Conservation (phyloP, 2,113 vertebrate genomes). For the Symphodus melops region DNA sequence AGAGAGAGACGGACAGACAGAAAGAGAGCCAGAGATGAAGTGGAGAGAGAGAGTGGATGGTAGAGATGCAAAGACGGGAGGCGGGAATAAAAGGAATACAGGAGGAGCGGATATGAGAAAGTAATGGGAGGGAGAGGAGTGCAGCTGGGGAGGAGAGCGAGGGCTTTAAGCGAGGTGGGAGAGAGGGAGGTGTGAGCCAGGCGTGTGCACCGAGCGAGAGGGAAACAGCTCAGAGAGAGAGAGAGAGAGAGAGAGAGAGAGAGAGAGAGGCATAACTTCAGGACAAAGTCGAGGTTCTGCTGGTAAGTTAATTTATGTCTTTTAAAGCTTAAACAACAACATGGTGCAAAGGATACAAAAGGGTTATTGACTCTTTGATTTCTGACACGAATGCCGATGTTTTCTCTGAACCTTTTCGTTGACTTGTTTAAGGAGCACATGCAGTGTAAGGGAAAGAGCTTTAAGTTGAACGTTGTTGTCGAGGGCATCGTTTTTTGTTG, state of each 20-base stretch:
- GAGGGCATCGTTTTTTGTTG: constrained; percentile 6
- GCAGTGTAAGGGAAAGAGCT: not conserved
- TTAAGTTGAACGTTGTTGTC: not conserved
- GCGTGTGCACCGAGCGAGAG: constrained; percentile 40
- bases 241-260: constrained; percentile 28
- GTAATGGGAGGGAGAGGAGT: constrained; percentile 6
- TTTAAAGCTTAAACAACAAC: constrained; percentile 29
- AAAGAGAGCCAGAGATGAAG: not conserved
- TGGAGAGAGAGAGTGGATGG: constrained; percentile 20
- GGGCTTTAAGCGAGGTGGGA: constrained; percentile 1
- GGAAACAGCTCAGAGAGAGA: constrained; percentile 42
- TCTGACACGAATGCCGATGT: not conserved
- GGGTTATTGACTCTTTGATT: not conserved
- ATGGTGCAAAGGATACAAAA: not conserved
- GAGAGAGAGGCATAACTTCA: constrained; percentile 32
- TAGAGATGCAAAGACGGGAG: constrained; percentile 31
- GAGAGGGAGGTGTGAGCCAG: constrained; percentile 52
- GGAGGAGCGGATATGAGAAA: constrained; percentile 39
- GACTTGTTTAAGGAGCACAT: not conserved
- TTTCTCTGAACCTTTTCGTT: not conserved
- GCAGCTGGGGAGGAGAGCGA: constrained; percentile 38
- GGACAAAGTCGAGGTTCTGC: constrained; percentile 38
- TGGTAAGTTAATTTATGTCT: constrained; percentile 71
- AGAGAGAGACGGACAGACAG: constrained; percentile 22
- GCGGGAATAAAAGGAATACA: constrained; percentile 44